Percentiles rank a stretch among this genome's conserved stretches.
Evolutionary conservation across 2,113 vertebrate species (phyloP).

Genomic region (Alexandromys fortis): DNA sequence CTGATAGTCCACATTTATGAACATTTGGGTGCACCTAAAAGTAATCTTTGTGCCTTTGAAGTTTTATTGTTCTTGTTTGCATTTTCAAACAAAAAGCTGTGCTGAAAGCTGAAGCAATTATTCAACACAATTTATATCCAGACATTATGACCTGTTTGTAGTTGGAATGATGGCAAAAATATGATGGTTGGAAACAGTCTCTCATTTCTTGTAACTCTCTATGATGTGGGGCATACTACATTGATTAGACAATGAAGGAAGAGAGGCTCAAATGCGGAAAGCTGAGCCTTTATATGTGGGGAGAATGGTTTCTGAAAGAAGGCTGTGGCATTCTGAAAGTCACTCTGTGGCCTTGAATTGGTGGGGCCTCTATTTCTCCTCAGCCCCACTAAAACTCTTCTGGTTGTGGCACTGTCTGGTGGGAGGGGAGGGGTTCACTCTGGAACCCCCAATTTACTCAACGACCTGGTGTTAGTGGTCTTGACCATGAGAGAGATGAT

Average conservation of each 20-base stretch:
- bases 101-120: not conserved
- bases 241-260: no score
- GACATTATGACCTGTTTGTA: not conserved
- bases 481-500: not conserved
- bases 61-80: not conserved
- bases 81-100: not conserved
- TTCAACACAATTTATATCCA: no score
- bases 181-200: not conserved
- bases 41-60: not conserved
- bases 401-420: accelerated
- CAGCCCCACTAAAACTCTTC: accelerated
- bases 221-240: not conserved
- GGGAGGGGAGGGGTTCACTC: accelerated
- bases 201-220: not conserved
- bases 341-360: accelerated
- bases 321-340: accelerated
- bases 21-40: not conserved
- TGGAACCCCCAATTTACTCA: not conserved
- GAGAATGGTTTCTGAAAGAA: accelerated
- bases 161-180: accelerated
- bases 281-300: accelerated
- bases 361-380: accelerated
- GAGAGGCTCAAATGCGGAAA: accelerated
- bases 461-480: accelerated
- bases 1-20: accelerated